These are phyloP conservation scores for Orchestes rusci DNA, from an alignment of 2,888 invertebrate genomes.

Conservation along the genomic window DNA sequence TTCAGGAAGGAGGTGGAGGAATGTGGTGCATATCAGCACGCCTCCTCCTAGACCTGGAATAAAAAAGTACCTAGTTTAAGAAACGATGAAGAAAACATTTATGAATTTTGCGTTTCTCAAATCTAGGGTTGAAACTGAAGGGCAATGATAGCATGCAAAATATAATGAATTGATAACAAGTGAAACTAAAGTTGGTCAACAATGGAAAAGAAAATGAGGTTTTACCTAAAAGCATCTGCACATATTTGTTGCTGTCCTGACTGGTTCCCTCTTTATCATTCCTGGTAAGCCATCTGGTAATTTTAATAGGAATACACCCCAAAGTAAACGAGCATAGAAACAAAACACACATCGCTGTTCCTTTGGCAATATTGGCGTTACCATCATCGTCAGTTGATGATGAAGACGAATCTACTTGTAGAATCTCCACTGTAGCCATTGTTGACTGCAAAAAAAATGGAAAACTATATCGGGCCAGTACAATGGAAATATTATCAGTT, in stretches of 20 bases:
- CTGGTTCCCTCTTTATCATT: constrained; percentile 7
- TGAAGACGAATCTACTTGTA: no score
- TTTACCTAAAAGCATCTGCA: constrained; percentile 20
- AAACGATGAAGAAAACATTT: no score
- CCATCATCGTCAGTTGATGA: constrained; percentile 16
- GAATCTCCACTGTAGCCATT: no score
- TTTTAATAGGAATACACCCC: constrained; percentile 65
- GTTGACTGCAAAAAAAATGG: no score
- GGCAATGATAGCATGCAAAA: no score
- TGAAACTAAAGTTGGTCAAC: no score
- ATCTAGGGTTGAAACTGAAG: no score
- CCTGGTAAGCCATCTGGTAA: constrained; percentile 54
- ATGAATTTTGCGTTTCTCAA: no score
- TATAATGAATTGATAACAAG: no score
- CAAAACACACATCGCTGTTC: constrained; percentile 70
- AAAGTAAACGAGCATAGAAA: constrained; percentile 68
- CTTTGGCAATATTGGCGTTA: constrained; percentile 54
- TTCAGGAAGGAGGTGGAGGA: constrained; percentile 75
- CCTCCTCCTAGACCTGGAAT: constrained; percentile 57
- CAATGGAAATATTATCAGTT: no score
- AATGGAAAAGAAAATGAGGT: background rate
- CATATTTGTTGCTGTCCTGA: constrained; percentile 17
- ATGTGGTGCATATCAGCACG: constrained; percentile 72
- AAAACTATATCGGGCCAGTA: no score
- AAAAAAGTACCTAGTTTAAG: no score